A percentile compares a stretch with the other conserved stretches of the same genome.
phyloP scores from a whole-genome alignment of 2,888 invertebrate species.

The Aquatica leii region DNA sequence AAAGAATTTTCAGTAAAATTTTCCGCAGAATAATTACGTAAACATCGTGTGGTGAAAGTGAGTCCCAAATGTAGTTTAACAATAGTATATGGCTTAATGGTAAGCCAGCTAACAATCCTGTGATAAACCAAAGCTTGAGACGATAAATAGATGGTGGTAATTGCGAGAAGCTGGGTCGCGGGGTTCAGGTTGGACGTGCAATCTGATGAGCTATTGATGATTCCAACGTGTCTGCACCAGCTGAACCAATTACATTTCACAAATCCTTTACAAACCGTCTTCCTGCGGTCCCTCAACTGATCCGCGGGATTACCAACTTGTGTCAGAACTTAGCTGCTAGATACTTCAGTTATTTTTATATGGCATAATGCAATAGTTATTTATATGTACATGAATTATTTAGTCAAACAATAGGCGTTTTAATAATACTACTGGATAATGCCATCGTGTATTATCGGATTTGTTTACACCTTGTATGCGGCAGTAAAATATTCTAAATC shows the following conservation, averaged over 20 bases:
- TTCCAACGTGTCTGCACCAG: conserved; percentile 68
- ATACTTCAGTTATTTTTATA: conserved; percentile 34
- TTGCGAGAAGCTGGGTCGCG: conserved; percentile 41
- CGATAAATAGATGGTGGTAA: conserved; percentile 37
- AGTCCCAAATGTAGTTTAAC: conserved; percentile 17
- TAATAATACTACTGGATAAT: not conserved
- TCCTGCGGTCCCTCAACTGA: conserved; percentile 51
- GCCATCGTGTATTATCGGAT: not conserved
- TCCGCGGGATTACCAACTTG: conserved; percentile 44
- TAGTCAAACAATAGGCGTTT: not conserved
- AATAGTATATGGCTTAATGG: conserved; percentile 24
- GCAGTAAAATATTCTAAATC: conserved; percentile 57
- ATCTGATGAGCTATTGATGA: conserved; percentile 71
- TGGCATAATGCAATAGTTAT: conserved; percentile 42
- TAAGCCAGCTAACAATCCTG: conserved; percentile 34
- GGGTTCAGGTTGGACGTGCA: conserved; percentile 54
- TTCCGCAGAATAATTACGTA: too few species aligned
- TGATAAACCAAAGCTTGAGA: conserved; percentile 37
- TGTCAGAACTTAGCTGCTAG: conserved; percentile 30
- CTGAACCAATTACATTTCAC: conserved; percentile 70
- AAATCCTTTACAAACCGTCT: conserved; percentile 58
- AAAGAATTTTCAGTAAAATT: too few species aligned
- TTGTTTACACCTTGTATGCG: conserved; percentile 53
- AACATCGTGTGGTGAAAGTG: conserved; percentile 5
- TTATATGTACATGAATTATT: conserved; percentile 43